Conservation (phyloP, 2,113 vertebrate genomes). For the Cranoglanis bouderius region DNA sequence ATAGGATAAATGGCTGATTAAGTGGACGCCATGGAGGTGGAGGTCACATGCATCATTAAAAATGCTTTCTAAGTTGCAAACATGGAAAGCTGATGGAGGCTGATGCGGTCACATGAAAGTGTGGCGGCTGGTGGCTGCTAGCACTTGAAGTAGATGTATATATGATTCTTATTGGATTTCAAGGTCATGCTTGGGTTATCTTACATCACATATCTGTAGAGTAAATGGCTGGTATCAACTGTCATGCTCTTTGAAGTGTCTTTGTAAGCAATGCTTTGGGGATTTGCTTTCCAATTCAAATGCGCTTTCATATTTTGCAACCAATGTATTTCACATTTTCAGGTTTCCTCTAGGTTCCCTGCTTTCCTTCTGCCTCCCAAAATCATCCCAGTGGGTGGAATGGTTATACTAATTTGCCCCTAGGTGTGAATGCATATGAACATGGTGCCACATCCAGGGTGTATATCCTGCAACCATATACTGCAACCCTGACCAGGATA, state of each 20-base stretch:
- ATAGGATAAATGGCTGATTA: constrained; percentile 72
- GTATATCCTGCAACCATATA: neutral
- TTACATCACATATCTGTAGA: neutral
- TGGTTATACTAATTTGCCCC: neutral
- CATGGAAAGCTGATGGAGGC: constrained; percentile 67
- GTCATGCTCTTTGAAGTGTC: neutral
- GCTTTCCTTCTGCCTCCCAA: neutral
- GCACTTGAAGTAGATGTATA: constrained; percentile 14
- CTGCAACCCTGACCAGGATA: no score
- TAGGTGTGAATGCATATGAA: neutral
- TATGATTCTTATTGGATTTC: constrained; percentile 22
- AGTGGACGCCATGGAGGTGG: constrained; percentile 29
- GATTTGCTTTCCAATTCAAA: neutral
- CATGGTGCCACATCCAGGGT: neutral
- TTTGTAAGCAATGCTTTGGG: neutral
- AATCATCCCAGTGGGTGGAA: neutral
- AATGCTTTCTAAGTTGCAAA: constrained; percentile 52
- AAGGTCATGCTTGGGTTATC: constrained; percentile 34
- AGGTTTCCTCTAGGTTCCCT: neutral
- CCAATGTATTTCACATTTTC: neutral
- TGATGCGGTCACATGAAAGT: constrained; percentile 54
- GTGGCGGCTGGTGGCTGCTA: neutral
- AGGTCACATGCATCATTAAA: constrained; percentile 42
- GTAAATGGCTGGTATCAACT: neutral
- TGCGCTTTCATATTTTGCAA: neutral